A percentile compares a stretch with the other conserved stretches of the same genome.
Conservation (phyloP, 2,888 invertebrate species). For the Eupithecia exiguata region DNA sequence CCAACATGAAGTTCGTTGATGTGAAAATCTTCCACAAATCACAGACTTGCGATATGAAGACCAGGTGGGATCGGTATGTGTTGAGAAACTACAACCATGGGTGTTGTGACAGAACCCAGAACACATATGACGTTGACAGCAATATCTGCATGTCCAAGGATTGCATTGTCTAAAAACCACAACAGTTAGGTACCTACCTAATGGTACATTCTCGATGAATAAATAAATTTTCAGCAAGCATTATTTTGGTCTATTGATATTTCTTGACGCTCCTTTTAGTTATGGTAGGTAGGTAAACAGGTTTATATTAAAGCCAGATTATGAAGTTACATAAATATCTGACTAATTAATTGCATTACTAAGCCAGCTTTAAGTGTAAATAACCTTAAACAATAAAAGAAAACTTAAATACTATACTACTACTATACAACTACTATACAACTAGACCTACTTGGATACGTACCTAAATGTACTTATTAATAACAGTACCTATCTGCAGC, state of each 20-base stretch:
- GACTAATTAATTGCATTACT: too few relatives aligned
- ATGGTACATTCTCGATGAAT: neutral
- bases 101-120: conserved; percentile 58
- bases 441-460: too few relatives aligned
- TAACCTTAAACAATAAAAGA: too few relatives aligned
- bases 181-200: neutral
- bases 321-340: too few relatives aligned
- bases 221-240: conserved; percentile 6
- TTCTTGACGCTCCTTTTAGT: neutral
- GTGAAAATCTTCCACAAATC: conserved; percentile 86
- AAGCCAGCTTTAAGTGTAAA: too few relatives aligned
- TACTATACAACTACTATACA: too few relatives aligned
- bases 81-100: conserved; percentile 66
- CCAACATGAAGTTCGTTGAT: conserved; percentile 88
- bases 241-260: neutral
- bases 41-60: conserved; percentile 74
- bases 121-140: conserved; percentile 61
- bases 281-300: neutral
- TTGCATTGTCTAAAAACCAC: neutral
- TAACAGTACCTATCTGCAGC: too few relatives aligned
- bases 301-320: neutral
- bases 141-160: conserved; percentile 44
- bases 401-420: too few relatives aligned
- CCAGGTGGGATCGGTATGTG: conserved; percentile 71
- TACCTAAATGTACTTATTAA: too few relatives aligned